These are phyloP conservation scores for Apolygus lucorum DNA, from an alignment of 1,140 invertebrate genomes.

Conservation along the genomic window DNA sequence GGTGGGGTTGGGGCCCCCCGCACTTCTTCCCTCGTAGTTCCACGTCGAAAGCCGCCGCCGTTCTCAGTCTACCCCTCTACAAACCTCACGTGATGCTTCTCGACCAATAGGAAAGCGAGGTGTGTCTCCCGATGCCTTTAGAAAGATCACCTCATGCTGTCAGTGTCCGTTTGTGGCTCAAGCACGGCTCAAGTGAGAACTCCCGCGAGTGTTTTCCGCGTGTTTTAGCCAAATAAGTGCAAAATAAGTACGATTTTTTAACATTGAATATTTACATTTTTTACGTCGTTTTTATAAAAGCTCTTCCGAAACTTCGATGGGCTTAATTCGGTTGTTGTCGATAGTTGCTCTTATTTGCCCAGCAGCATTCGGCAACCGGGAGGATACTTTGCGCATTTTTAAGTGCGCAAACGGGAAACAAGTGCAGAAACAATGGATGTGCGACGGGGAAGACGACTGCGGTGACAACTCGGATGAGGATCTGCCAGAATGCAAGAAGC, in stretches of 20 bases:
- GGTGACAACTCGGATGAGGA: slow-evolving; percentile 69
- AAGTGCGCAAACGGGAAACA: slow-evolving; percentile 69
- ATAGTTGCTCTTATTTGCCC: background rate
- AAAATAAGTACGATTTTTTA: too few relatives aligned
- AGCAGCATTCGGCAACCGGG: slow-evolving; percentile 31
- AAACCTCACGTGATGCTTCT: slow-evolving; percentile 19
- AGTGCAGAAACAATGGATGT: slow-evolving; percentile 70
- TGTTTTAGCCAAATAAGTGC: too few relatives aligned
- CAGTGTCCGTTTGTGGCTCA: slow-evolving; percentile 3
- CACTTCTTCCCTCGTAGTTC: background rate
- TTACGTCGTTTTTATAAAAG: too few relatives aligned
- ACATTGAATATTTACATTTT: too few relatives aligned
- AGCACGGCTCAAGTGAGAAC: too few relatives aligned
- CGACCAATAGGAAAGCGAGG: slow-evolving; percentile 10
- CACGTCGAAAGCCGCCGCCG: background rate
- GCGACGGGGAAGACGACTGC: slow-evolving; percentile 70
- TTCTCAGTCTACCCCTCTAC: background rate
- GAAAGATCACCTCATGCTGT: slow-evolving; percentile 1
- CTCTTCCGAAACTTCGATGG: background rate
- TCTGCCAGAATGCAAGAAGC: slow-evolving; percentile 48
- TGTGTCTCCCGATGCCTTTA: slow-evolving; percentile 13
- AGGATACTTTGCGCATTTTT: slow-evolving; percentile 55
- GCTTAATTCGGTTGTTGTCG: background rate
- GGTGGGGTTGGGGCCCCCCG: background rate
- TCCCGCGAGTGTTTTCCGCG: too few relatives aligned